Base-by-base conservation (phyloP, 2,797 vertebrate species). In the Erethizon dorsatum region DNA sequence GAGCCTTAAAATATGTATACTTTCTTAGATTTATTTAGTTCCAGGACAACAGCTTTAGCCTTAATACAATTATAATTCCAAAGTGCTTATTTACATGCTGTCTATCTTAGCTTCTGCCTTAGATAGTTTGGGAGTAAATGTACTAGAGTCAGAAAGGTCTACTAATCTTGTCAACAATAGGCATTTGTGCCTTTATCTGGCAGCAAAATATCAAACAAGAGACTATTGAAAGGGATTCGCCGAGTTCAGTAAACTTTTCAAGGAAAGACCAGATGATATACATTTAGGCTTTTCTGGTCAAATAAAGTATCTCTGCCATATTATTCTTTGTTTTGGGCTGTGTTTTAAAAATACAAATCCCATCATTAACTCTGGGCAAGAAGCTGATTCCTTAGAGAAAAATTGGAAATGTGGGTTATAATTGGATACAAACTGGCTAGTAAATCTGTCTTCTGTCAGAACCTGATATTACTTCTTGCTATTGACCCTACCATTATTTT, bases 291-390 rank as follows among this genome's bases (percentile, higher is more conserved):
- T 47, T 88, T 24, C 22, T 85, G 45, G 28, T 14, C 14, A 61
- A 20, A 88, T 65, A 91, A 59, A 12, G 2, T 88, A 13, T 47
- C 50, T 26, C 56, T 91, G 28, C 26, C 2, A 67, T 88, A 67
- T 47, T 91, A 22, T 50, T 82, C 17, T 77, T 37, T 65, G 31
- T 90, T 90, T 92, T 54, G 65, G 22, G 75, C 88, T 82, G 84
- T 15, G 26, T 12, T 54, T 78, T 82, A 24, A 73, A 83, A 79
- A 18, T 57, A 11, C 47, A 57, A 86, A 87, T 78, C 69, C 12
- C 31, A 31, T 33, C 56, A 47, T 56, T 83, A 83, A 41, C 61
- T 57, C 24, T 79, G 12, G 20, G 8, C 41, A 28, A 22, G 37
- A 73, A 65, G 65, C 47, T 56, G 31, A 8, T 26, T 11, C 5